Evolutionary conservation across 1,140 invertebrate genomes (phyloP).

Genomic region (Tyrophagus putrescentiae): DNA sequence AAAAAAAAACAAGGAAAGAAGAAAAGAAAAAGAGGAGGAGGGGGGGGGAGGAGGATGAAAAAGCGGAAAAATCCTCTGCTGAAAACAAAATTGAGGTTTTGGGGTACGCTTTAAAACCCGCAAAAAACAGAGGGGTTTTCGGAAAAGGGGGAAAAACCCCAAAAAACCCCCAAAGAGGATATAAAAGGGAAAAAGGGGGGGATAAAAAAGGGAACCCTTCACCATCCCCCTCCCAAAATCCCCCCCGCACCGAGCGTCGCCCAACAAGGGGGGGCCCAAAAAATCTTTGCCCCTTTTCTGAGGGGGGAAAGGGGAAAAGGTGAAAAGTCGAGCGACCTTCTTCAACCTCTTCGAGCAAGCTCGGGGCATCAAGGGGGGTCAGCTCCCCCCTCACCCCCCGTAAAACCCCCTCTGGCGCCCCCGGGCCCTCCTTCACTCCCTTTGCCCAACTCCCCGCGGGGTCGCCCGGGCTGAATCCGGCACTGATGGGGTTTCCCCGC

Average conservation of each 20-base stretch:
- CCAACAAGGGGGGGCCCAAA: not conserved
- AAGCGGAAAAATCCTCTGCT: not conserved
- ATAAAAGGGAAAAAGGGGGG: no score
- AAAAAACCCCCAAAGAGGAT: no score
- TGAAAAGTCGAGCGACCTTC: not conserved
- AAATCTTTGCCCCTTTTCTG: not conserved
- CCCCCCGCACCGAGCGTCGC: slow-evolving; percentile 8
- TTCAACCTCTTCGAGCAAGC: not conserved
- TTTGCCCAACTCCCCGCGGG: not conserved
- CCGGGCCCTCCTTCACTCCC: not conserved
- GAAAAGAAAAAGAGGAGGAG: no score
- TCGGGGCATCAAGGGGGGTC: not conserved
- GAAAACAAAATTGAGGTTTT: not conserved
- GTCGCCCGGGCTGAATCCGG: not conserved
- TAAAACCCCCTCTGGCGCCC: not conserved
- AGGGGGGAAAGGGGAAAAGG: not conserved
- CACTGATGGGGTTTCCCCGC: not conserved
- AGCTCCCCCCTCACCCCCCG: not conserved
- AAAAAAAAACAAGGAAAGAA: no score
- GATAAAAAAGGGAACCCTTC: no score
- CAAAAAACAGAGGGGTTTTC: not conserved
- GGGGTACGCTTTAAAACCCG: not conserved
- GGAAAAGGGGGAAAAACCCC: no score
- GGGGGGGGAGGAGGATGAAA: not conserved
- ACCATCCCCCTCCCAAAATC: not conserved